Percentiles rank a stretch among this genome's conserved stretches.
Conservation (phyloP, 1,140 invertebrate genomes). For the Cataglyphis hispanica region DNA sequence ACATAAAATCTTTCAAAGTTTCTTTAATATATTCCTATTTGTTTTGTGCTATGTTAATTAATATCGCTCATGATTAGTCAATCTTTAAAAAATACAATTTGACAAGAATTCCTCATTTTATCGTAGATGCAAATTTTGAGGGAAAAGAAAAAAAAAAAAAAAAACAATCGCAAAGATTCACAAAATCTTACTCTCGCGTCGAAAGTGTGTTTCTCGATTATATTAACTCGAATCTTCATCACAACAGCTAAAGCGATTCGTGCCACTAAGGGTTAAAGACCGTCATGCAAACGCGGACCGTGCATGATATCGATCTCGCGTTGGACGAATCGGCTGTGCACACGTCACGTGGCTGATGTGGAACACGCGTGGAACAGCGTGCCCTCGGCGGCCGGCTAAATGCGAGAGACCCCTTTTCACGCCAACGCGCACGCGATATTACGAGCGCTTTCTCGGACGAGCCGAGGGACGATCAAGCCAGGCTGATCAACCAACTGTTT, state of each 20-base stretch:
- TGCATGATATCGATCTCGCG: slow-evolving; percentile 69
- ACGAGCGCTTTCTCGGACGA: slow-evolving; percentile 17
- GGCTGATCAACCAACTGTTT: slow-evolving; percentile 44
- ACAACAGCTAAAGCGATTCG: slow-evolving; percentile 17
- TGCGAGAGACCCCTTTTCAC: slow-evolving; percentile 53
- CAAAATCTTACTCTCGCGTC: neutral
- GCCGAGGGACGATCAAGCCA: slow-evolving; percentile 37
- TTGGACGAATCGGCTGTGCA: slow-evolving; percentile 61
- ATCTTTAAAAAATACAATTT: neutral
- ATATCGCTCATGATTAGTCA: neutral
- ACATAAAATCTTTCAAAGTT: neutral
- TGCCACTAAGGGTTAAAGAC: slow-evolving; percentile 64
- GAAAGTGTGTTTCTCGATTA: slow-evolving; percentile 22
- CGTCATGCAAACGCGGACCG: slow-evolving; percentile 55
- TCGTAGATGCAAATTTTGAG: neutral
- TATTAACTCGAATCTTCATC: slow-evolving; percentile 49
- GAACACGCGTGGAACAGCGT: slow-evolving; percentile 58
- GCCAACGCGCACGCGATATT: slow-evolving; percentile 55
- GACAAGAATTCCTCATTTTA: neutral
- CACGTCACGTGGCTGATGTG: slow-evolving; percentile 63
- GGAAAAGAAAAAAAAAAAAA: too few species aligned
- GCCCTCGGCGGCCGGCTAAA: slow-evolving; percentile 48
- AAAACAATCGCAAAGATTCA: neutral
- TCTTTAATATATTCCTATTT: neutral
- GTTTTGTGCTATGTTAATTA: neutral